A percentile compares a stretch with the other conserved stretches of the same genome.
These are phyloP conservation scores for Folsomia candida DNA, from an alignment of 2,888 invertebrate species.

Conservation along the genomic window DNA sequence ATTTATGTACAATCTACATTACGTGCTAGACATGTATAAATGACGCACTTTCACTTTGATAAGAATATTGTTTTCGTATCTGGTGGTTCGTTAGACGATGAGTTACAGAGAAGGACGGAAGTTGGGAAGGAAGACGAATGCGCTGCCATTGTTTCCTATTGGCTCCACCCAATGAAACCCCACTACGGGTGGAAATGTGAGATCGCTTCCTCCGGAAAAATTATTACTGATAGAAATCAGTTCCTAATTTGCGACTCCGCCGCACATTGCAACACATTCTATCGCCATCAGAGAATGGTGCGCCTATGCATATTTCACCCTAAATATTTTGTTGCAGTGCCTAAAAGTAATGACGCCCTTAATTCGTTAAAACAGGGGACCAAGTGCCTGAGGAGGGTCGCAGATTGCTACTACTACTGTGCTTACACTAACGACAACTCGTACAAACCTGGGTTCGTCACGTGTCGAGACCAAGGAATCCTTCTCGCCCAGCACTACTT, in stretches of 20 bases:
- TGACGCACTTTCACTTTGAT: too few species aligned
- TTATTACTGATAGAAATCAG: neutral
- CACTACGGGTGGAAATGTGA: neutral
- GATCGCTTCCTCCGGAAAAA: neutral
- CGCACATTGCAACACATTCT: conserved; percentile 30
- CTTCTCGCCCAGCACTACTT: conserved; percentile 28
- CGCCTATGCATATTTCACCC: neutral
- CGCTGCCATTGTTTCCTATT: neutral
- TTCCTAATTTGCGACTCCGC: conserved; percentile 24
- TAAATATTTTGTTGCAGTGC: neutral
- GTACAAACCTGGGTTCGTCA: conserved; percentile 27
- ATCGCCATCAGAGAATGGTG: conserved; percentile 22
- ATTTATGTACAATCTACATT: too few species aligned
- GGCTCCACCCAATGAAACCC: neutral
- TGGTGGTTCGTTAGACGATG: too few species aligned
- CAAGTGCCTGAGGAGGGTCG: conserved; percentile 13
- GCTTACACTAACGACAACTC: neutral
- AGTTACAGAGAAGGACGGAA: too few species aligned
- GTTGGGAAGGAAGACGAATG: neutral
- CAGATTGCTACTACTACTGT: conserved; percentile 8
- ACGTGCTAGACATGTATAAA: too few species aligned
- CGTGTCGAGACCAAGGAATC: conserved; percentile 16
- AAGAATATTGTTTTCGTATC: too few species aligned
- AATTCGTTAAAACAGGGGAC: neutral
- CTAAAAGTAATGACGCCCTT: neutral